phyloP scores from a whole-genome alignment of 2,113 vertebrate genomes.

The Argyrosomus japonicus region DNA sequence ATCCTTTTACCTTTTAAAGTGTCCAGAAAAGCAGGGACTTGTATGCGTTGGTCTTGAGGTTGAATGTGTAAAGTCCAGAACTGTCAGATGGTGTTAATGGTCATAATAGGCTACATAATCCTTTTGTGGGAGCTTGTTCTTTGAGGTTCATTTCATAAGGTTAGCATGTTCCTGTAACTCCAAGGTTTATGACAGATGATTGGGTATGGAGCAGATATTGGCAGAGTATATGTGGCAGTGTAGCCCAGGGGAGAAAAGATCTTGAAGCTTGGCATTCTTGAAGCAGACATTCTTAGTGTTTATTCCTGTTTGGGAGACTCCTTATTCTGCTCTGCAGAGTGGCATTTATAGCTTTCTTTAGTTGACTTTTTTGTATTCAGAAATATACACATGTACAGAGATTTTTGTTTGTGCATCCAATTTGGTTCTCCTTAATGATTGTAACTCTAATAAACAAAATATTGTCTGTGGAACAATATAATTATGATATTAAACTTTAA shows the following conservation, averaged over 20 bases:
- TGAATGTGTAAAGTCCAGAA: constrained; percentile 37
- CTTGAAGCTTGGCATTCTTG: constrained; percentile 68
- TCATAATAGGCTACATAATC: constrained; percentile 14
- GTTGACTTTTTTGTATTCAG: constrained; percentile 29
- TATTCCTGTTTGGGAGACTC: constrained; percentile 54
- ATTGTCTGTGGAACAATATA: constrained; percentile 43
- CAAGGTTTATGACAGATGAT: constrained; percentile 4
- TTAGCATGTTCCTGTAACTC: constrained; percentile 26
- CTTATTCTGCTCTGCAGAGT: constrained; percentile 85
- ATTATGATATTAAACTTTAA: constrained; percentile 26
- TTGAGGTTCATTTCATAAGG: constrained; percentile 4
- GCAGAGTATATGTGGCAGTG: constrained; percentile 42
- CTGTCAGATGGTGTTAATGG: constrained; percentile 10
- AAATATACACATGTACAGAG: constrained; percentile 68
- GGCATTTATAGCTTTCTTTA: constrained; percentile 55
- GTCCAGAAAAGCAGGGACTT: constrained; percentile 46
- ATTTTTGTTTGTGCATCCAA: constrained; percentile 57
- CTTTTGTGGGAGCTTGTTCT: background rate
- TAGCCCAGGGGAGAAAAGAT: constrained; percentile 59
- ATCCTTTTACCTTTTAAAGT: constrained; percentile 36
- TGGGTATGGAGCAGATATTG: constrained; percentile 20
- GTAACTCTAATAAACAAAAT: constrained; percentile 29
- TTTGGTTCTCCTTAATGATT: constrained; percentile 56
- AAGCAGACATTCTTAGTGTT: constrained; percentile 43
- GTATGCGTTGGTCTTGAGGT: constrained; percentile 37